phyloP scores from a whole-genome alignment of 2,888 invertebrate species.

The Timema podura region DNA sequence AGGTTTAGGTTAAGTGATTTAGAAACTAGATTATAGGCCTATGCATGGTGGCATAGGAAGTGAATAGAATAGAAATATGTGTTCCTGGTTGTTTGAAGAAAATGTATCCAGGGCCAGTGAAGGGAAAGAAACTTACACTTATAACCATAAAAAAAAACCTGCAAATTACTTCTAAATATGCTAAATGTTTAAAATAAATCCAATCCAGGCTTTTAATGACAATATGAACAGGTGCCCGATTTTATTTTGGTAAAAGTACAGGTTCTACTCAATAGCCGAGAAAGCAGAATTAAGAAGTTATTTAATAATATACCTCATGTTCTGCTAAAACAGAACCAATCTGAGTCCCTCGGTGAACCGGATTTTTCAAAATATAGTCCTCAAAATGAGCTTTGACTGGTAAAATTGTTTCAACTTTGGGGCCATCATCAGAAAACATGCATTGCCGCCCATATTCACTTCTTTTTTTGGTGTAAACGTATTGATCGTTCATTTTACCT shows the following conservation, averaged over 20 bases:
- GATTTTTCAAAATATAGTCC: slow-evolving; percentile 58
- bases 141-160: not conserved
- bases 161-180: not conserved
- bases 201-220: not conserved
- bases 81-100: too few species aligned
- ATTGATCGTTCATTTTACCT: slow-evolving; percentile 37
- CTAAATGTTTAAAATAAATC: not conserved
- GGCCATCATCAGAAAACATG: slow-evolving; percentile 63
- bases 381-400: slow-evolving; percentile 55
- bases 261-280: not conserved
- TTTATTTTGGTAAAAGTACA: not conserved
- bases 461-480: slow-evolving; percentile 63
- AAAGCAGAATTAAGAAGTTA: not conserved
- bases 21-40: too few species aligned
- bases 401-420: slow-evolving; percentile 39
- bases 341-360: slow-evolving; percentile 60
- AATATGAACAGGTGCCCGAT: too few species aligned
- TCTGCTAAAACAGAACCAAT: slow-evolving; percentile 57
- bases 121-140: too few species aligned
- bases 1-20: too few species aligned
- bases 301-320: slow-evolving; percentile 54
- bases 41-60: too few species aligned
- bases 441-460: slow-evolving; percentile 67
- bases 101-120: too few species aligned
- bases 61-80: too few species aligned